Base-by-base conservation (phyloP, 2,113 vertebrate species). In the Psilopogon haemacephalus region DNA sequence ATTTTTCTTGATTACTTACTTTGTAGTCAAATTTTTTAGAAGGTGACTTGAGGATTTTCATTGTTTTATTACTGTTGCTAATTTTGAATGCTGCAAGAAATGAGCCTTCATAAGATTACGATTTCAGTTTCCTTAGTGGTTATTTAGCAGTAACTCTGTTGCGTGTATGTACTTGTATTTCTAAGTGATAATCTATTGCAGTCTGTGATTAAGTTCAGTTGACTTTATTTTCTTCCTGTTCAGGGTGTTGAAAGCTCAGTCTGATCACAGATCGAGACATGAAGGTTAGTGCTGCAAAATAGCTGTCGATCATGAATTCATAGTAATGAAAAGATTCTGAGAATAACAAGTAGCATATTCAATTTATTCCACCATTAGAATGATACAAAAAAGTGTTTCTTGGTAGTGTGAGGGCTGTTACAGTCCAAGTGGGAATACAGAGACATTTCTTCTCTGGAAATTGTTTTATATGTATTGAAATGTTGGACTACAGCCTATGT, bases 201-300 rank as follows among this genome's bases (percentile, higher is more conserved):
- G 84, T 90, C 68, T 64, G 30, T 90, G 68, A 37, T 38, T n/a
- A 85, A 89, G 42, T 91, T 89, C 71, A 87, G 73, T 79, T 55
- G 2, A 8, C 80, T 88, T 81, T 94, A 6, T 97, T 50, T 90
- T 97, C 74, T 95, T 91, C 60, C 72, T 90, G 35, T 81, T 60
- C 96, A 99, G 99, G 97, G 98, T 99, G 85, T 97, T 99, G 70
- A 99, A 99, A 98, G 99, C 99, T 94, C 99, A 99, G 85, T 99
- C 99, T 26, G 99, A 99, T 97, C 99, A 99, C 97, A 98, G 98
- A 80, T 99, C 99, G 67, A 98, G 99, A 50, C 99, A 99, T 58
- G 99, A 99, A 98, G 99, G 99, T 99, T 95, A 98, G 98, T 88
- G n/a, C 86, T 95, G 24, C 60, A 16, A 50, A 50, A 67, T 32